Evolutionary conservation across 2,888 invertebrate genomes (phyloP), one percentile per base, ranked within the genome.

Genomic region (Neocrepidodera transversa): DNA sequence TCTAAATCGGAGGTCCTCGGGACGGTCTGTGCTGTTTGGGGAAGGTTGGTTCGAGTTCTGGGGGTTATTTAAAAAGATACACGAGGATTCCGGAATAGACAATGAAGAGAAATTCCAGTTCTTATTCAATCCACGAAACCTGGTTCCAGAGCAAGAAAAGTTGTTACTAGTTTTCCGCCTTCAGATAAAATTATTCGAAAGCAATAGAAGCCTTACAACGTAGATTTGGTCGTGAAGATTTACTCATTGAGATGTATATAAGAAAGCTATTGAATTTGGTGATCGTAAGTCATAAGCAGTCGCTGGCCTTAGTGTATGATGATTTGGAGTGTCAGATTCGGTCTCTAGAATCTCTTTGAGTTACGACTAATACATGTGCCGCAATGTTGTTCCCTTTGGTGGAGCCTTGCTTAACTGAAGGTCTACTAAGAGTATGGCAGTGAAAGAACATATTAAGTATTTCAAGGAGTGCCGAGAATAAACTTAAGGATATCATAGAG

Each of bases 381-480:
- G n/a, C n/a, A n/a, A n/a, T n/a, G n/a, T n/a, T n/a, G n/a, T n/a
- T n/a, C n/a, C n/a, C n/a, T n/a, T n/a, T n/a, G n/a, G n/a, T n/a
- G n/a, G n/a, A n/a, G n/a, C n/a, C n/a, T n/a, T n/a, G n/a, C n/a
- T 45, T 73, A n/a, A 72, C 72, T 2, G 65, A 70, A 10, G 64
- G 65, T 2, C 42, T 67, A 1, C 48, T 72, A 30, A n/a, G 67
- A 28, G 64, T 64, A 2, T 74, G 69, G 71, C 66, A 66, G 28
- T 38, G 51, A 38, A 35, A 23, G 17, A 5, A 8, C 16, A 17
- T 17, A 40, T 7, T 7, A 18, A 7, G 40, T 7, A 17, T 17
- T 40, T 40, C 7, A 13, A 40, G 40, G 40, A 40, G 16, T 30
- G n/a, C 10, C 10, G n/a, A n/a, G n/a, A n/a, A n/a, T n/a, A 40